These are phyloP conservation scores for Trachymyrmex septentrionalis DNA, from an alignment of 1,140 invertebrate species.

Conservation along the genomic window DNA sequence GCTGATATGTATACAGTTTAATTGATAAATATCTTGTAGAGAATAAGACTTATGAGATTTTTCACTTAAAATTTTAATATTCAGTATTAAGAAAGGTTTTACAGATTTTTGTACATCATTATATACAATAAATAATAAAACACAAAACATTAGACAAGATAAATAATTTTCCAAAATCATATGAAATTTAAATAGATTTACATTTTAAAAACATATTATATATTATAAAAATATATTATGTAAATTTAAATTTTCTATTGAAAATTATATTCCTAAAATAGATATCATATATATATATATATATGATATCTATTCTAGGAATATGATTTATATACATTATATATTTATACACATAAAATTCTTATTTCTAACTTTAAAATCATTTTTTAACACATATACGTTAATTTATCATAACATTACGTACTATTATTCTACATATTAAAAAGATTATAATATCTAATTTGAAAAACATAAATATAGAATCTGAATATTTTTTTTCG, in stretches of 20 bases:
- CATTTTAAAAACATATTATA: background rate
- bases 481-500: background rate
- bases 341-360: background rate
- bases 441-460: background rate
- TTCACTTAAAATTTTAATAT: background rate
- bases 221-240: no score
- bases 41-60: background rate
- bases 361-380: background rate
- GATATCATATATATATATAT: background rate
- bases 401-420: background rate
- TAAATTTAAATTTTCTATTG: background rate
- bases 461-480: background rate
- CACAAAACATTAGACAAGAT: background rate
- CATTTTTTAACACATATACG: background rate
- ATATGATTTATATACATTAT: no score
- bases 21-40: background rate
- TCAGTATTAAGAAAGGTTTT: background rate
- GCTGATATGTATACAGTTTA: background rate
- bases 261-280: background rate
- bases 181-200: background rate
- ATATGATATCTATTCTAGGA: no score
- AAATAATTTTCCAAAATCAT: conserved; percentile 10
- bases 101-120: background rate
- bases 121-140: background rate
- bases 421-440: background rate